Percentiles rank a stretch among this genome's conserved stretches.
Conservation (phyloP, 2,888 invertebrate species). For the Xylocampa areola region DNA sequence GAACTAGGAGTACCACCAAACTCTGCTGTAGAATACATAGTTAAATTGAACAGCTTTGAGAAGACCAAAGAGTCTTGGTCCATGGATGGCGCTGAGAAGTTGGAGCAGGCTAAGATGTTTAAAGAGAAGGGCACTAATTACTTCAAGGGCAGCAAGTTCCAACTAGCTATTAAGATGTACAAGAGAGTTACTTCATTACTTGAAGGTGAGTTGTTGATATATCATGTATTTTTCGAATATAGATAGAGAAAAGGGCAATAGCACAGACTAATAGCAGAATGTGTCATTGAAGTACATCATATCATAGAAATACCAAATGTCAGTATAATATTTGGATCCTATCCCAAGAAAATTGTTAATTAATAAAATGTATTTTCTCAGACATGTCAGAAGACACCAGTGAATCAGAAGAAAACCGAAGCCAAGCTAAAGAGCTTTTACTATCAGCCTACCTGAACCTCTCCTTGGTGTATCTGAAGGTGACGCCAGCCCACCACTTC, state of each 20-base stretch:
- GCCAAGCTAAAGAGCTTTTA: conserved; percentile 84
- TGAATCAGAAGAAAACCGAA: conserved; percentile 69
- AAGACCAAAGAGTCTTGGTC: conserved; percentile 95
- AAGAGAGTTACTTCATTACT: conserved; percentile 92
- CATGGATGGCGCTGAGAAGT: conserved; percentile 93
- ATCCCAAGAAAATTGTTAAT: no score
- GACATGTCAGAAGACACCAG: conserved; percentile 70
- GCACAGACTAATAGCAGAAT: no score
- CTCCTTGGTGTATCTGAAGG: conserved; percentile 94
- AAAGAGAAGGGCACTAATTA: conserved; percentile 98
- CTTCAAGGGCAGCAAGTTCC: conserved; percentile 94
- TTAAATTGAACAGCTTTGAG: conserved; percentile 96
- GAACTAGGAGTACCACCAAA: conserved; percentile 94
- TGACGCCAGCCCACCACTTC: conserved; percentile 90
- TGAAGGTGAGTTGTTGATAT: conserved; percentile 74
- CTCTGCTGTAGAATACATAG: conserved; percentile 94
- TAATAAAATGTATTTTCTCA: no score
- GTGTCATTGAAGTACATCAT: no score
- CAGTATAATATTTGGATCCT: no score
- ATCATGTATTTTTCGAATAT: not conserved
- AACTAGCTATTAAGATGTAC: conserved; percentile 96
- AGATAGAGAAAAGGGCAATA: no score
- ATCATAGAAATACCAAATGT: no score
- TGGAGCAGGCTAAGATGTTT: conserved; percentile 94
- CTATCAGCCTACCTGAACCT: conserved; percentile 94